A percentile compares a stretch with the other conserved stretches of the same genome.
Conservation (phyloP, 1,140 invertebrate genomes). For the Pachyrhynchus sulphureomaculatus region DNA sequence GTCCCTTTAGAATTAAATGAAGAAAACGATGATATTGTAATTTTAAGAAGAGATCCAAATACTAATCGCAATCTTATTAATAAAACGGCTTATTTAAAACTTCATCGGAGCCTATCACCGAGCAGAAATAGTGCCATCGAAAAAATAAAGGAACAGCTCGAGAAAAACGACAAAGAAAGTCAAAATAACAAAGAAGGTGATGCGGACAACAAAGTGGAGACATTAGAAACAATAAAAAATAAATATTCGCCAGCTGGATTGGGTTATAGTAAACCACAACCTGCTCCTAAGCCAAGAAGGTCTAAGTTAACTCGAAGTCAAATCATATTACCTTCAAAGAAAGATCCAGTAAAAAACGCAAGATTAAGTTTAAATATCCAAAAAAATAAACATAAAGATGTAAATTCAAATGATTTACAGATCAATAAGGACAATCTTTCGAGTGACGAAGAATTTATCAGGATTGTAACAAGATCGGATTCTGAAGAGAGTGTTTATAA, state of each 20-base stretch:
- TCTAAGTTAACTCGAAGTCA: constrained; percentile 23
- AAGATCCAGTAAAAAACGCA: background rate
- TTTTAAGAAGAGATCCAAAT: constrained; percentile 25
- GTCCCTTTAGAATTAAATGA: background rate
- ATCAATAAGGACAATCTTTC: constrained; percentile 13
- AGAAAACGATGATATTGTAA: constrained; percentile 33
- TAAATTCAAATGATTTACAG: constrained; percentile 33
- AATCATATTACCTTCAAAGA: constrained; percentile 14
- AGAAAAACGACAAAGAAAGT: constrained; percentile 18
- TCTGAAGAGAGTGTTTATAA: constrained; percentile 44
- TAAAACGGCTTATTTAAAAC: constrained; percentile 39
- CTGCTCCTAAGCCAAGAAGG: constrained; percentile 17
- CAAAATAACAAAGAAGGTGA: constrained; percentile 5
- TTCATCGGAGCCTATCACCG: constrained; percentile 35
- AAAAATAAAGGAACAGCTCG: constrained; percentile 37
- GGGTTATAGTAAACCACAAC: constrained; percentile 23
- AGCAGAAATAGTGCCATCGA: constrained; percentile 29
- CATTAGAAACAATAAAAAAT: constrained; percentile 27
- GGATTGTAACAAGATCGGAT: constrained; percentile 36
- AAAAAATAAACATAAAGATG: constrained; percentile 32
- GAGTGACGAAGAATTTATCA: constrained; percentile 35
- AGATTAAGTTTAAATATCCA: constrained; percentile 21
- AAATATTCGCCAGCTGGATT: constrained; percentile 37
- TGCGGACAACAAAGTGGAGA: constrained; percentile 5
- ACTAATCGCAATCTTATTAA: constrained; percentile 32